phyloP scores from a whole-genome alignment of 2,113 vertebrate genomes.

The Cichladusa arquata region DNA sequence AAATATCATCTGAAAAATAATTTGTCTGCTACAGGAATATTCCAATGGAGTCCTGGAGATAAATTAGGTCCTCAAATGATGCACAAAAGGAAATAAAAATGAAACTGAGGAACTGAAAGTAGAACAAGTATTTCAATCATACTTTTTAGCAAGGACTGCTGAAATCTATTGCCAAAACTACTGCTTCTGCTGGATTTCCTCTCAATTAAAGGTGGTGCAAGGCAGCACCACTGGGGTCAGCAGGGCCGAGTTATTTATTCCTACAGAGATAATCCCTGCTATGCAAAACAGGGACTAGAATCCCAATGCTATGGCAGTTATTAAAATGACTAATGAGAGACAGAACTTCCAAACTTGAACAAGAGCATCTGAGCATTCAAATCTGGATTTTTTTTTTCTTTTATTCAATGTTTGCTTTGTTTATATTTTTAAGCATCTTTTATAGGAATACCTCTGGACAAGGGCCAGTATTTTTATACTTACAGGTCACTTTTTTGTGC shows the following conservation, averaged over 20 bases:
- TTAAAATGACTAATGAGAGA: neutral
- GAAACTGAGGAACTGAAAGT: neutral
- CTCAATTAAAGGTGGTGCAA: neutral
- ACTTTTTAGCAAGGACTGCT: neutral
- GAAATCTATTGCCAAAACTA: neutral
- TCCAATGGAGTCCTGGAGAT: neutral
- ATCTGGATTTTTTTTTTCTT: neutral
- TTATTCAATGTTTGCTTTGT: neutral
- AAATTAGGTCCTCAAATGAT: neutral
- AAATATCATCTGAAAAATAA: neutral
- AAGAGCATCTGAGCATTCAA: neutral
- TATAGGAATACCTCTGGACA: neutral
- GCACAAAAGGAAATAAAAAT: neutral
- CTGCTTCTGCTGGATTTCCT: neutral
- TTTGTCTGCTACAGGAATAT: neutral
- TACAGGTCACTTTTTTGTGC: neutral
- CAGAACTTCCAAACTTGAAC: neutral
- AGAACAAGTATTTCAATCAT: neutral
- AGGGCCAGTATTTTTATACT: neutral
- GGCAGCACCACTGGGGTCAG: neutral
- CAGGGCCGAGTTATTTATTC: neutral
- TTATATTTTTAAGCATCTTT: neutral
- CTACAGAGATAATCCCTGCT: neutral
- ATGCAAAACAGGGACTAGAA: neutral
- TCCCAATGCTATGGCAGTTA: neutral